Percentiles rank a stretch among this genome's conserved stretches.
These are phyloP conservation scores for Saguinus imperator DNA, from an alignment of 2,113 vertebrate genomes.

Conservation along the genomic window DNA sequence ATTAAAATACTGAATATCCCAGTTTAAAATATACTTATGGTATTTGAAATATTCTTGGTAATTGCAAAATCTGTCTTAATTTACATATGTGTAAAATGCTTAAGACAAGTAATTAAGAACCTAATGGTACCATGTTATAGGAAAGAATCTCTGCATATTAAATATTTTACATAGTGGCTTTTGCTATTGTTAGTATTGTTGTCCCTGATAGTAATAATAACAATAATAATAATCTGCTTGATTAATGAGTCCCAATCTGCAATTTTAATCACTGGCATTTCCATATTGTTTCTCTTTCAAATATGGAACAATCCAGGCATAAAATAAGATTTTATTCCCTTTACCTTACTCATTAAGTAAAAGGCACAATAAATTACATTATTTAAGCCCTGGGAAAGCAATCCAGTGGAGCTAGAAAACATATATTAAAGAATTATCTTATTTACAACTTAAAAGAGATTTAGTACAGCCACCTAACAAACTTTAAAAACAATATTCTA, in stretches of 20 bases:
- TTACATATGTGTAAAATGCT: not conserved
- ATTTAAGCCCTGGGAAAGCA: not conserved
- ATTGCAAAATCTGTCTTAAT: not conserved
- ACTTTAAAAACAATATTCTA: slow-evolving; percentile 26
- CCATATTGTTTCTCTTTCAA: not conserved
- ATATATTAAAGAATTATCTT: not conserved
- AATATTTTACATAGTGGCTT: not conserved
- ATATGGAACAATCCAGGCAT: not conserved
- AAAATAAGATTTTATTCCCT: not conserved
- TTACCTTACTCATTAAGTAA: slow-evolving; percentile 5
- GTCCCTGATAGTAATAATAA: not conserved
- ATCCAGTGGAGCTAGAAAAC: not conserved
- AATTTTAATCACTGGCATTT: not conserved
- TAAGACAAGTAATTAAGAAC: slow-evolving; percentile 22
- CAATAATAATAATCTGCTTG: not conserved
- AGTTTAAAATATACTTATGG: not conserved
- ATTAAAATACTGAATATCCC: not conserved
- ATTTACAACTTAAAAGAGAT: not conserved
- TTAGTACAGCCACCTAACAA: not conserved
- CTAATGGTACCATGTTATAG: not conserved
- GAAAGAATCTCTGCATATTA: not conserved
- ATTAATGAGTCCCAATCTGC: not conserved
- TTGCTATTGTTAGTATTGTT: not conserved
- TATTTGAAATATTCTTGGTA: not conserved
- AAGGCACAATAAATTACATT: not conserved